Percentiles rank a stretch among this genome's conserved stretches.
Evolutionary conservation across 2,113 vertebrate genomes (phyloP).

Genomic region (Mohoua ochrocephala): DNA sequence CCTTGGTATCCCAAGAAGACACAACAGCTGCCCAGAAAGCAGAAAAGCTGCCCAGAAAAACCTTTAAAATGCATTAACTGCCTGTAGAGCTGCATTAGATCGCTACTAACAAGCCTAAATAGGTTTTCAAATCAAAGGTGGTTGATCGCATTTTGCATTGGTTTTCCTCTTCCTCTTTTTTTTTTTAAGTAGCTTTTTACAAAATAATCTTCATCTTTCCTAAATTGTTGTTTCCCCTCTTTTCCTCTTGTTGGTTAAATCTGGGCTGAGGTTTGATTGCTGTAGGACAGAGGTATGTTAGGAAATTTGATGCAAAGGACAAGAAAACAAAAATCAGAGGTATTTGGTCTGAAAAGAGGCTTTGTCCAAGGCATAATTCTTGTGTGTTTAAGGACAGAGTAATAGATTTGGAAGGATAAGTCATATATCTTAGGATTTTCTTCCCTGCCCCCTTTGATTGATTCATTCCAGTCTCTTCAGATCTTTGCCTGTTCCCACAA

Average conservation of each 20-base stretch:
- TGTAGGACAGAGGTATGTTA: conserved; percentile 40
- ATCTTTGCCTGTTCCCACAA: conserved; percentile 69
- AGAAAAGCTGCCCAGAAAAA: background rate
- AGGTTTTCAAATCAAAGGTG: background rate
- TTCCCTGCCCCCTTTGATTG: conserved; percentile 63
- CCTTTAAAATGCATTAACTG: background rate
- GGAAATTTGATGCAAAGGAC: conserved; percentile 46
- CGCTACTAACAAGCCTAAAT: background rate
- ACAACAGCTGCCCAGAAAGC: background rate
- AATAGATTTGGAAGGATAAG: conserved; percentile 72
- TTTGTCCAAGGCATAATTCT: conserved; percentile 56
- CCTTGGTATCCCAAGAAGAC: background rate
- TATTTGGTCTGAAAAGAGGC: conserved; percentile 60
- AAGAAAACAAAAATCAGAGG: conserved; percentile 68
- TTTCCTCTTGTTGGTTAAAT: background rate
- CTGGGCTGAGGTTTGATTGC: background rate
- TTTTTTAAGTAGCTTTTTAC: background rate
- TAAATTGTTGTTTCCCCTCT: background rate
- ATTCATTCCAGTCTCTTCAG: conserved; percentile 72
- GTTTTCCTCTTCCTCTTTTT: background rate
- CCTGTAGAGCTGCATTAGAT: background rate
- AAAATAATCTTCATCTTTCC: background rate
- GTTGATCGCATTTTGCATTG: background rate
- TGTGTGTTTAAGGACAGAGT: conserved; percentile 70
- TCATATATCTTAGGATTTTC: conserved; percentile 73